These are phyloP conservation scores for Falco columbarius DNA, from an alignment of 2,797 vertebrate genomes.

Conservation along the genomic window DNA sequence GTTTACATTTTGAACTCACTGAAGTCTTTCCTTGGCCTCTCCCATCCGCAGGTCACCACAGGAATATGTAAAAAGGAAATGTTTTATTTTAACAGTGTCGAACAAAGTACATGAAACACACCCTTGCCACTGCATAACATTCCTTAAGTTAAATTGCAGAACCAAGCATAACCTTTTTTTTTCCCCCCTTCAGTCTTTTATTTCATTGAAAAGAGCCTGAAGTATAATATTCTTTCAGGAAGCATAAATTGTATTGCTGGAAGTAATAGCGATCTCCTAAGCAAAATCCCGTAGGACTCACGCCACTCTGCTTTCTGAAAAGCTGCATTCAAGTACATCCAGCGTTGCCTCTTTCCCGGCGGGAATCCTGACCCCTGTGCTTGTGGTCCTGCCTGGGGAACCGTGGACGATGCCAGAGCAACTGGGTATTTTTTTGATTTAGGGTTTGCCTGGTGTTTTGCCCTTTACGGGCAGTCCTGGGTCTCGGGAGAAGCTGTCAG, in stretches of 20 bases:
- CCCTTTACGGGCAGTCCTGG: not conserved
- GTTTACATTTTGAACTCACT: not conserved
- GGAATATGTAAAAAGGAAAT: constrained; percentile 56
- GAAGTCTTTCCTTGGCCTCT: not conserved
- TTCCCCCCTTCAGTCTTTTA: not conserved
- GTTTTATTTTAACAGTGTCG: constrained; percentile 39
- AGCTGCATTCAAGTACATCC: constrained; percentile 44
- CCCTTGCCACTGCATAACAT: not conserved
- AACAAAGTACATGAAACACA: constrained; percentile 41
- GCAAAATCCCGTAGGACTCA: constrained; percentile 42
- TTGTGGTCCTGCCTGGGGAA: not conserved
- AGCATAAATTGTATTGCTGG: constrained; percentile 69
- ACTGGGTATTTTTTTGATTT: not conserved
- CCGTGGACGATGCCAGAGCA: not conserved
- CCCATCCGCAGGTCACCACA: not conserved
- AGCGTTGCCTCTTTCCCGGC: not conserved
- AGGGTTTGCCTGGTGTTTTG: not conserved
- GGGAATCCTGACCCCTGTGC: not conserved
- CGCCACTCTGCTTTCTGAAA: constrained; percentile 55
- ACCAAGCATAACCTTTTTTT: not conserved
- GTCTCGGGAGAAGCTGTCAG: not conserved
- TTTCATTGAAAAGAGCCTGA: constrained; percentile 27
- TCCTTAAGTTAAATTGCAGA: constrained; percentile 45
- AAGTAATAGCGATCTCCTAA: constrained; percentile 72
- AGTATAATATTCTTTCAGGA: constrained; percentile 68